Conservation (phyloP, 2,113 vertebrate species). For the Apteryx mantelli region DNA sequence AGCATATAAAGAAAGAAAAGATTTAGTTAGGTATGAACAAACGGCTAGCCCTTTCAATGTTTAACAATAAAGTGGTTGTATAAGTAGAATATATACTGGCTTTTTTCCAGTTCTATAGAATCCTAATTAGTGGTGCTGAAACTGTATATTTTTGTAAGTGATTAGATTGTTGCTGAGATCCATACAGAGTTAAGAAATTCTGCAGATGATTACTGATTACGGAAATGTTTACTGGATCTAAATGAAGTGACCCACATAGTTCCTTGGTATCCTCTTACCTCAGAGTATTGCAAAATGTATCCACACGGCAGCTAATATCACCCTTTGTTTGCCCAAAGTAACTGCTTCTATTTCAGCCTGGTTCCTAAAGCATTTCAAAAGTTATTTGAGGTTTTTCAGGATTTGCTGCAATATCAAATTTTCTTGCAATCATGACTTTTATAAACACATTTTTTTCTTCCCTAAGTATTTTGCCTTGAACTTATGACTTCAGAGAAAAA, state of each 20-base stretch:
- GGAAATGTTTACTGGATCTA: constrained; percentile 62
- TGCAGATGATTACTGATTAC: constrained; percentile 67
- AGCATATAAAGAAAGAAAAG: background rate
- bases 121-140: constrained; percentile 56
- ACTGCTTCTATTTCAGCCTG: background rate
- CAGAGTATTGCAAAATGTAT: background rate
- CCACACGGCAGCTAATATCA: background rate
- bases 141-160: constrained; percentile 73
- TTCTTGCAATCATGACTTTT: background rate
- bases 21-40: background rate
- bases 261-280: constrained; percentile 51
- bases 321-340: background rate
- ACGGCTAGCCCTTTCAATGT: background rate
- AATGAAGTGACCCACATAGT: constrained; percentile 45
- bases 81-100: constrained; percentile 10
- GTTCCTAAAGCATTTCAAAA: background rate
- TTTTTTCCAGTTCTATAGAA: constrained; percentile 50
- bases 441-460: background rate
- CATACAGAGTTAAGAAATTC: background rate
- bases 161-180: constrained; percentile 57
- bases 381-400: background rate
- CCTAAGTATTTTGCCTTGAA: background rate
- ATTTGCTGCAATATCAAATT: constrained; percentile 11
- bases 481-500: background rate
- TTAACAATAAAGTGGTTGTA: constrained; percentile 43